Conservation (phyloP, 2,113 vertebrate genomes). For the Notechis scutatus region DNA sequence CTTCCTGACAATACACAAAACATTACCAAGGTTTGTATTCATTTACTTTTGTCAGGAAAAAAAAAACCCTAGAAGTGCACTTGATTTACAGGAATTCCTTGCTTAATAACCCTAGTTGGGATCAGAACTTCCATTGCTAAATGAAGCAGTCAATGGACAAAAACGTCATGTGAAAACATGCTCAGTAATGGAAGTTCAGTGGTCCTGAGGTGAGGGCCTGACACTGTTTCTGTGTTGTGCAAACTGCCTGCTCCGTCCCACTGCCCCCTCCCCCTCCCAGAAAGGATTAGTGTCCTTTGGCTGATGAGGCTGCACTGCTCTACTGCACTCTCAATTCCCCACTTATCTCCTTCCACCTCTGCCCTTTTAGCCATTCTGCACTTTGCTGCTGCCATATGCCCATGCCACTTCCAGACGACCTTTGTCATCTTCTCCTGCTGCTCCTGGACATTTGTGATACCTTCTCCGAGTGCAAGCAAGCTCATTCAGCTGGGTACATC, state of each 20-base stretch:
- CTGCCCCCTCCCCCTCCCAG: neutral
- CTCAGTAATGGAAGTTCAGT: neutral
- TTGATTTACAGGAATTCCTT: neutral
- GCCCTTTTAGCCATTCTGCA: neutral
- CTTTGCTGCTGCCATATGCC: neutral
- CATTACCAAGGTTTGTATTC: neutral
- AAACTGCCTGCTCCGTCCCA: neutral
- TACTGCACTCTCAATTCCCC: neutral
- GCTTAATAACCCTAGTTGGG: neutral
- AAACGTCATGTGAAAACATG: neutral
- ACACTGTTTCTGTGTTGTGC: neutral
- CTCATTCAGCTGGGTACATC: neutral
- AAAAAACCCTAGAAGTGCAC: neutral
- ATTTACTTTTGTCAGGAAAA: neutral
- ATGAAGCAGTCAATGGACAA: neutral
- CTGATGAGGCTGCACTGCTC: neutral
- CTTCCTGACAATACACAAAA: neutral
- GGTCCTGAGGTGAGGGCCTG: neutral
- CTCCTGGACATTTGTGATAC: neutral
- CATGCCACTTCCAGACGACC: neutral
- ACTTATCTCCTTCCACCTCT: neutral
- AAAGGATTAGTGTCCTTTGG: neutral
- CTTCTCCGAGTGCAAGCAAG: neutral
- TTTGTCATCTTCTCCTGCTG: neutral
- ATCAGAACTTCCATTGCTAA: neutral